Evolutionary conservation across 2,113 vertebrate genomes (phyloP).

Genomic region (Nothoprocta pentlandii): DNA sequence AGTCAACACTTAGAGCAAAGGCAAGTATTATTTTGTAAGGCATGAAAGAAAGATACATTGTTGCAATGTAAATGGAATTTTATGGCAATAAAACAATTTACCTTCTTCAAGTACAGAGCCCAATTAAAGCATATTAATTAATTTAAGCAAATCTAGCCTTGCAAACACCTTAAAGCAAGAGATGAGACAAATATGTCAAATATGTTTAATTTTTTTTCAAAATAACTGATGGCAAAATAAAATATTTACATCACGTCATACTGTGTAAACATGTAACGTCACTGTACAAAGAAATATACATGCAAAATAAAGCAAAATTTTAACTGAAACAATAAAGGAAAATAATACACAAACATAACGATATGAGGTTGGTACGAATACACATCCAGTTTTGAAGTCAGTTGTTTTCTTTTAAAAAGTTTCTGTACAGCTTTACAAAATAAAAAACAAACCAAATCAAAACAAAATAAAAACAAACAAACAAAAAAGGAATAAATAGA

Average conservation of each 20-base stretch:
- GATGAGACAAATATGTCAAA: constrained; percentile 85
- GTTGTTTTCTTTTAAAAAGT: constrained; percentile 80
- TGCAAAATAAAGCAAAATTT: constrained; percentile 93
- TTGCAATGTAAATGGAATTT: neutral
- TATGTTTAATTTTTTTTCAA: constrained; percentile 93
- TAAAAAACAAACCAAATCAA: constrained; percentile 59
- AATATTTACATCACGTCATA: constrained; percentile 95
- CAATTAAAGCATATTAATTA: neutral
- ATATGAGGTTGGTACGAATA: constrained; percentile 86
- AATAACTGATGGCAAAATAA: constrained; percentile 95
- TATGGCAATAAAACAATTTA: constrained; percentile 13
- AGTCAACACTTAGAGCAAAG: constrained; percentile 49
- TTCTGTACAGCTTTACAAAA: constrained; percentile 95
- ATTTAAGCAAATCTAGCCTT: constrained; percentile 14
- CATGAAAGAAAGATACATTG: constrained; percentile 53
- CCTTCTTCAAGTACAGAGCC: neutral
- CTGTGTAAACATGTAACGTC: constrained; percentile 91
- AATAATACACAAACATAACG: constrained; percentile 80
- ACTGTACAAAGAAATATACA: constrained; percentile 98
- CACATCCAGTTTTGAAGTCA: constrained; percentile 86
- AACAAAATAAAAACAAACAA: constrained; percentile 70
- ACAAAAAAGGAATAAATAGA: constrained; percentile 82
- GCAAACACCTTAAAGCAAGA: constrained; percentile 59
- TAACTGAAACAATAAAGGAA: constrained; percentile 88
- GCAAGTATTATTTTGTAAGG: constrained; percentile 54